Conservation (phyloP, 1,140 invertebrate genomes). For the Nebria ingens region DNA sequence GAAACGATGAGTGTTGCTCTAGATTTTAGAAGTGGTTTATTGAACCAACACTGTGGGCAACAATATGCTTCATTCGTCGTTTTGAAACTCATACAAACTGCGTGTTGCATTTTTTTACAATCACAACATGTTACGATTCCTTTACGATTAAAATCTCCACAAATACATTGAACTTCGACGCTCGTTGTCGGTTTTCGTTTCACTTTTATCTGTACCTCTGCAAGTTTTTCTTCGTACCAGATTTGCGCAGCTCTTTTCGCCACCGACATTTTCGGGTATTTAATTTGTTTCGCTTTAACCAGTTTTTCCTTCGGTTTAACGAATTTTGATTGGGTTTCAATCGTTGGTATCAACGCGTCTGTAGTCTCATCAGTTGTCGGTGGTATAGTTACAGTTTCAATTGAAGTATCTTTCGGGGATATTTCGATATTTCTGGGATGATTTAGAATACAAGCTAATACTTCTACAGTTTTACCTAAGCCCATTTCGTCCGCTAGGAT, state of each 20-base stretch:
- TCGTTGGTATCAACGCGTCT: conserved; percentile 6
- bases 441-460: conserved; percentile 54
- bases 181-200: conserved; percentile 9
- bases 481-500: conserved; percentile 82
- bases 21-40: conserved; percentile 37
- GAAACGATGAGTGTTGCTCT: conserved; percentile 65
- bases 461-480: conserved; percentile 71
- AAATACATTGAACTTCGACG: conserved; percentile 28
- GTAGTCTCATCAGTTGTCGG: not conserved
- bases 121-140: conserved; percentile 37
- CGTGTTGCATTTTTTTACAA: conserved; percentile 51
- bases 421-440: conserved; percentile 37
- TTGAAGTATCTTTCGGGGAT: not conserved
- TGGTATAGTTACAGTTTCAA: conserved; percentile 8
- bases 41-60: conserved; percentile 53
- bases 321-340: conserved; percentile 15
- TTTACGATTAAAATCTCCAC: conserved; percentile 27
- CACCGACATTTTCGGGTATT: conserved; percentile 13
- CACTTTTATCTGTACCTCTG: conserved; percentile 12
- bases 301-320: conserved; percentile 18
- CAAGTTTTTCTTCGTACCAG: conserved; percentile 23
- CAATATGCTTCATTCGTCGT: conserved; percentile 35
- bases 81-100: conserved; percentile 45
- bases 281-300: conserved; percentile 15
- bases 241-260: conserved; percentile 19